Conservation (phyloP, 1,140 invertebrate species). For the Drosophila bifasciata region DNA sequence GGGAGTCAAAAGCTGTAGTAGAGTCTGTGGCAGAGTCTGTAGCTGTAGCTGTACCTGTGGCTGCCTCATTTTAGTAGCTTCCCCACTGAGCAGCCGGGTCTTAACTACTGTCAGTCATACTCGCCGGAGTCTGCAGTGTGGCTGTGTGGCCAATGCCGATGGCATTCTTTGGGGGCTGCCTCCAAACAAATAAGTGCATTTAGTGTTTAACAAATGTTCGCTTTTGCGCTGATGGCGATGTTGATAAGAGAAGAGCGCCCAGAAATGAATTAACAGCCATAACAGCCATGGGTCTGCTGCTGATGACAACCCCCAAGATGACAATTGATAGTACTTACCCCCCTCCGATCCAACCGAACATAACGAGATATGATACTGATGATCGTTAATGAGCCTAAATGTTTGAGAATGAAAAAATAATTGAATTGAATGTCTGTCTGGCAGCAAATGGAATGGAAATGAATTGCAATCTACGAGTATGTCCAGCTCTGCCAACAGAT, state of each 20-base stretch:
- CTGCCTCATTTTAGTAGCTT: constrained; percentile 79
- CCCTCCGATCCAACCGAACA: background rate
- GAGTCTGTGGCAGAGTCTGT: constrained; percentile 23
- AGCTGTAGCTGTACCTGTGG: constrained; percentile 16
- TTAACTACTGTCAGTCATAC: constrained; percentile 67
- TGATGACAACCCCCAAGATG: constrained; percentile 56
- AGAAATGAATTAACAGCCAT: constrained; percentile 73
- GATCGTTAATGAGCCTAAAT: constrained; percentile 31
- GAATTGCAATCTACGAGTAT: constrained; percentile 45
- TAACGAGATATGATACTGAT: constrained; percentile 45
- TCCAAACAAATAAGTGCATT: constrained; percentile 83
- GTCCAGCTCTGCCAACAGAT: constrained; percentile 14
- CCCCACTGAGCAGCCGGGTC: constrained; percentile 66
- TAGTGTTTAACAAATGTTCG: constrained; percentile 83
- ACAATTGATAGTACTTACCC: constrained; percentile 56
- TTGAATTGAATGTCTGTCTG: constrained; percentile 39
- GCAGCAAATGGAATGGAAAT: constrained; percentile 63
- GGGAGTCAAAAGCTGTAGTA: constrained; percentile 63
- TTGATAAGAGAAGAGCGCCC: constrained; percentile 72
- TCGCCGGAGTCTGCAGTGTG: constrained; percentile 25
- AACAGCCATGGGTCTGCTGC: constrained; percentile 47
- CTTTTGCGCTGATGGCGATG: constrained; percentile 78
- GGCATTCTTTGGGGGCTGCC: constrained; percentile 67
- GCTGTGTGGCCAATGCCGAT: constrained; percentile 73
- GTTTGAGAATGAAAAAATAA: constrained; percentile 24